These are phyloP conservation scores for Loriculus beryllinus DNA, from an alignment of 2,797 vertebrate species.

Conservation along the genomic window DNA sequence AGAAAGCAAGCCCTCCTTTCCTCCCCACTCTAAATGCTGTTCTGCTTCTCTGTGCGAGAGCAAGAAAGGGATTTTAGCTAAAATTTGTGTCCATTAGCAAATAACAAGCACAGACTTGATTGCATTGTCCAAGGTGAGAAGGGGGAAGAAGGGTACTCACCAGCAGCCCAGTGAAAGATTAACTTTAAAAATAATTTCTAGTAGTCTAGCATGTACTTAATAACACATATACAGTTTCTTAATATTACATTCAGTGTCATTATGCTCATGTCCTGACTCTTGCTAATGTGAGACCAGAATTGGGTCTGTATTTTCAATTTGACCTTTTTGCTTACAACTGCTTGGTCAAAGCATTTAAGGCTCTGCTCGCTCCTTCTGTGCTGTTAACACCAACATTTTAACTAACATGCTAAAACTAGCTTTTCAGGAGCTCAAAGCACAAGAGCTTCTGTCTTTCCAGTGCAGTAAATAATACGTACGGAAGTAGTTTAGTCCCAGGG, in stretches of 20 bases:
- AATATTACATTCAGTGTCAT: accelerated
- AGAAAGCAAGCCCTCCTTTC: background rate
- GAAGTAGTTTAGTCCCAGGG: background rate
- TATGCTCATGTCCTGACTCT: background rate
- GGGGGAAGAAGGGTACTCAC: background rate
- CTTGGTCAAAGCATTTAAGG: background rate
- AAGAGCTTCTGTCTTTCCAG: background rate
- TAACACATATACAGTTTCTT: accelerated
- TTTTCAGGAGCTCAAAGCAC: accelerated
- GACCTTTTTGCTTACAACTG: background rate
- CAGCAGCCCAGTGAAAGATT: background rate
- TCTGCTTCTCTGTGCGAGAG: background rate
- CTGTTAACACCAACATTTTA: background rate
- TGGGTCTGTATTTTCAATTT: background rate
- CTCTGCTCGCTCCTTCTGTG: background rate
- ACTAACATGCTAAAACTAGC: accelerated
- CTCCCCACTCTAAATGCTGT: accelerated
- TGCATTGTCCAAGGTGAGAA: background rate
- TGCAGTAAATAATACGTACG: accelerated
- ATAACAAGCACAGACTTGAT: background rate
- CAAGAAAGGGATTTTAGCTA: background rate
- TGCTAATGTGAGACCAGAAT: background rate
- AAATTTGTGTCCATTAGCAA: background rate
- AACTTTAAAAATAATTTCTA: background rate
- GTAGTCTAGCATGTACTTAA: background rate